phyloP scores from a whole-genome alignment of 1,140 invertebrate species.

The Wasmannia auropunctata region DNA sequence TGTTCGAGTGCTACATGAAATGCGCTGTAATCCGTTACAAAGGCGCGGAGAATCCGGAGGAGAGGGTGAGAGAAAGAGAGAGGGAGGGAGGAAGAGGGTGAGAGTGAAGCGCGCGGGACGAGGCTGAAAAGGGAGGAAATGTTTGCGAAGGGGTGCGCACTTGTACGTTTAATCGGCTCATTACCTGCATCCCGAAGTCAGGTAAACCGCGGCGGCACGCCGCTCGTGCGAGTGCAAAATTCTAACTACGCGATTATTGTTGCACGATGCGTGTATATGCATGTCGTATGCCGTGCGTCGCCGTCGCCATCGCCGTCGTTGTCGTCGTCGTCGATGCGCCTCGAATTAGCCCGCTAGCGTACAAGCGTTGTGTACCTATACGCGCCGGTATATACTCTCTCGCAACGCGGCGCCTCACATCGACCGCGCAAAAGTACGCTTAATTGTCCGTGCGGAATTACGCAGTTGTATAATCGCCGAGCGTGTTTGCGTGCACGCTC shows the following conservation, averaged over 20 bases:
- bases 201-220: conserved; percentile 32
- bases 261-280: conserved; percentile 14
- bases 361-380: not conserved
- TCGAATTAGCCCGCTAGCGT: conserved; percentile 41
- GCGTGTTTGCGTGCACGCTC: not conserved
- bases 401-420: not conserved
- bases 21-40: conserved; percentile 36
- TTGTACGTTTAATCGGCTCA: conserved; percentile 60
- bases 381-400: not conserved
- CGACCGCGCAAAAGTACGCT: conserved; percentile 23
- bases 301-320: not conserved
- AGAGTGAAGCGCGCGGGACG: not conserved
- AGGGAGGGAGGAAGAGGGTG: not conserved
- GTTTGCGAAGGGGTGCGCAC: conserved; percentile 45
- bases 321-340: not conserved
- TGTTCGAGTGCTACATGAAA: conserved; percentile 7
- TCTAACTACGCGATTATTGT: conserved; percentile 53
- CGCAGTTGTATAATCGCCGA: conserved; percentile 26
- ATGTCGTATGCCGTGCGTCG: not conserved
- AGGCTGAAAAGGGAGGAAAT: conserved; percentile 48
- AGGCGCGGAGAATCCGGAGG: not conserved
- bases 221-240: conserved; percentile 32
- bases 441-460: conserved; percentile 29
- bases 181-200: conserved; percentile 55
- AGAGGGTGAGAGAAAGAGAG: not conserved